Base-by-base conservation (phyloP, 2,888 invertebrate species). In the Barypeithes pellucidus region DNA sequence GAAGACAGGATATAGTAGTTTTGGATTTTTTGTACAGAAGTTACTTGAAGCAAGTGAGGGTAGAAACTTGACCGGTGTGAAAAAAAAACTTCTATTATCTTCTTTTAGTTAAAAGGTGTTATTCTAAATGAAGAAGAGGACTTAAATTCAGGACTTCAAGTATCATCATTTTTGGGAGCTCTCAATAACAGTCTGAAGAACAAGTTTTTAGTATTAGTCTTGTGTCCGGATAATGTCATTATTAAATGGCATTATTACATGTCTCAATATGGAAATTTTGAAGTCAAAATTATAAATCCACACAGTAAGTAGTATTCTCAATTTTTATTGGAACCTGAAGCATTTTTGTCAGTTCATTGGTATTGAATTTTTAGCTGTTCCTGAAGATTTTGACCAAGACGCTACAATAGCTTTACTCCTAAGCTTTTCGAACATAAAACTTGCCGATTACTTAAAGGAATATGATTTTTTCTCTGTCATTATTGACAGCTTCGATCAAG, bases 91-190 rank as follows among this genome's bases (percentile, higher is more conserved):
- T 20, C 16, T 14, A 4, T 22, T 12, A 60, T 4, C 29, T 22
- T 8, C 29, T 82, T 82, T 76, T 65, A 84, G 85, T 74, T 80
- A 50, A 78, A 78, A 43, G 85, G 85, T 50, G 80, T 80, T 24
- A 81, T 85, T 74, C 73, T 85, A 76, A 85, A 85, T 75, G 79
- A 82, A 69, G 84, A 83, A 72, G 61, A 72, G 45, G 82, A 78
- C 36, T 81, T 85, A 78, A 81, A 83, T 70, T 75, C 77, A 68
- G 78, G 74, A 18, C 68, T 82, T 39, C 83, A 84, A 78, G 78
- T 83, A 24, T 77, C 80, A 50, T 77, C 79, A 18, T 83, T 83
- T 75, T 74, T 84, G 45, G 79, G 80, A 68, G 78, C 81, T 7
- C 66, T 82, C 50, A 62, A 72, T 18, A 73, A 70, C 11, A 61